Evolutionary conservation across 1,140 invertebrate genomes (phyloP).

Genomic region (Drosophila erecta): DNA sequence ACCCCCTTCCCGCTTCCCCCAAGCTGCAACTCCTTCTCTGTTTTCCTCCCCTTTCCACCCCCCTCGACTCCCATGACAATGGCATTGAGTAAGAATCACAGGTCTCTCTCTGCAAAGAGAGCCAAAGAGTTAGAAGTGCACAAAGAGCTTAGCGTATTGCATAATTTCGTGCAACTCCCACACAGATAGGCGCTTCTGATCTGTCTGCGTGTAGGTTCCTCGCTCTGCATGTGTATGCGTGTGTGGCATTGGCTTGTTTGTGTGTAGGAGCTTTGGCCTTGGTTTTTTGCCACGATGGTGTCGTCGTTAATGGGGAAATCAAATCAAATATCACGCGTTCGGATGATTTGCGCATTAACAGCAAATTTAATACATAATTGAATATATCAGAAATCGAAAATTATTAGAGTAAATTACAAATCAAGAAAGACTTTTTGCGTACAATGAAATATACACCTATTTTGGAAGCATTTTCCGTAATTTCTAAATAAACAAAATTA

Average conservation of each 20-base stretch:
- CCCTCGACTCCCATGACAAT: slow-evolving; percentile 69
- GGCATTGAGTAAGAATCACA: slow-evolving; percentile 69
- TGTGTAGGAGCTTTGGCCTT: slow-evolving; percentile 61
- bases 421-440: too few species aligned
- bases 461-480: too few species aligned
- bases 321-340: slow-evolving; percentile 1
- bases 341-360: background rate
- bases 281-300: slow-evolving; percentile 46
- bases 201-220: slow-evolving; percentile 20
- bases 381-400: too few species aligned
- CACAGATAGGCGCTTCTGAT: slow-evolving; percentile 25
- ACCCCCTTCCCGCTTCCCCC: too few species aligned
- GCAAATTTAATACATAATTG: background rate
- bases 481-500: too few species aligned
- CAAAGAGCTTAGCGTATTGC: slow-evolving; percentile 60
- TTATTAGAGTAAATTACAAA: too few species aligned
- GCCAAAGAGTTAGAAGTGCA: slow-evolving; percentile 26
- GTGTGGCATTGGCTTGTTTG: slow-evolving; percentile 55
- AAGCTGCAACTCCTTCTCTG: slow-evolving; percentile 4
- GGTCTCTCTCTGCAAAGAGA: slow-evolving; percentile 39
- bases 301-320: slow-evolving; percentile 20
- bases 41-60: background rate
- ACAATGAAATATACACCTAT: too few species aligned
- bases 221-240: slow-evolving; percentile 26
- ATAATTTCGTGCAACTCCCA: slow-evolving; percentile 71